phyloP scores from a whole-genome alignment of 2,113 vertebrate species.

The Prionailurus viverrinus region DNA sequence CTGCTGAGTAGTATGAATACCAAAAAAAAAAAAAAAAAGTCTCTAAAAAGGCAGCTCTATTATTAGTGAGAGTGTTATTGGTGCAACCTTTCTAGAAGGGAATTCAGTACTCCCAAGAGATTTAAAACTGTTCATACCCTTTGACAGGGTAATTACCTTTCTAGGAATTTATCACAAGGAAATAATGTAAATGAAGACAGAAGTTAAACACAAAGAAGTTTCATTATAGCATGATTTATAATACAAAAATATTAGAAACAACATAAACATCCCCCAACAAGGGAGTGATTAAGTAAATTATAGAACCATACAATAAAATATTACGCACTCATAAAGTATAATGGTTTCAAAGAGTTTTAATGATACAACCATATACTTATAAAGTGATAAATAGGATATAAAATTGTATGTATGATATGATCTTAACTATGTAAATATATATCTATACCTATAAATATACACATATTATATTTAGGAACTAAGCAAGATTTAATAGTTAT shows the following conservation, averaged over 20 bases:
- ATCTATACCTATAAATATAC: neutral
- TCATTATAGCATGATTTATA: conserved; percentile 26
- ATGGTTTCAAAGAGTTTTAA: conserved; percentile 6
- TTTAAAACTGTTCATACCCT: neutral
- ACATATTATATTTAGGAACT: neutral
- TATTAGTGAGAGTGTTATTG: neutral
- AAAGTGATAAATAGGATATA: conserved; percentile 2
- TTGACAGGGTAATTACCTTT: neutral
- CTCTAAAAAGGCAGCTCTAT: neutral
- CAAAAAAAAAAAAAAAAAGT: conserved; percentile 8
- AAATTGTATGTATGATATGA: neutral
- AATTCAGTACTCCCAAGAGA: neutral
- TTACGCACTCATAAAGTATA: conserved; percentile 2
- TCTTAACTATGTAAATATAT: neutral
- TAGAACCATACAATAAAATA: conserved; percentile 7
- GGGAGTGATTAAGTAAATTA: conserved; percentile 47
- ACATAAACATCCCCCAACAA: conserved; percentile 18
- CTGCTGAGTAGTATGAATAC: neutral
- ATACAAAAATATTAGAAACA: conserved; percentile 34
- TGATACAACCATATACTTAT: neutral
- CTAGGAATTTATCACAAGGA: neutral
- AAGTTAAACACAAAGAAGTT: neutral
- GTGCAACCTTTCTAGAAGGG: neutral
- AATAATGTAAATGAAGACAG: conserved; percentile 41
- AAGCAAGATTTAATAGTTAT: neutral